A percentile compares a stretch with the other conserved stretches of the same genome.
phyloP scores from a whole-genome alignment of 2,797 vertebrate genomes.

The Halcyon leucocephala region DNA sequence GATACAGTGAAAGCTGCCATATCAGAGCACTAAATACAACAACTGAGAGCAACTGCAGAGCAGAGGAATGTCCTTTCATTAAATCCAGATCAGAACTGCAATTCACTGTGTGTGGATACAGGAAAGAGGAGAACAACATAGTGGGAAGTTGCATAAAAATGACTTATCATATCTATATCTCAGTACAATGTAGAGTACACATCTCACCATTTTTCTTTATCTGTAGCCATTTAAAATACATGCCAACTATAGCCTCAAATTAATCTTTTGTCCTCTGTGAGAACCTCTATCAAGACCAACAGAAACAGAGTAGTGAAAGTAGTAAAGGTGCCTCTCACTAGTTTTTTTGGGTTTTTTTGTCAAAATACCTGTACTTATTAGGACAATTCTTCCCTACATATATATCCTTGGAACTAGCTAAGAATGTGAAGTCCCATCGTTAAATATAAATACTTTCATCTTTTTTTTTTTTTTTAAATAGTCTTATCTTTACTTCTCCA shows the following conservation, averaged over 20 bases:
- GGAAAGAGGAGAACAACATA: not conserved
- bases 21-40: not conserved
- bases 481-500: fast-evolving
- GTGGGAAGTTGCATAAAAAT: not conserved
- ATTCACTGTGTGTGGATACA: not conserved
- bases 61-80: not conserved
- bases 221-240: not conserved
- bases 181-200: not conserved
- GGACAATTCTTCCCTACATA: not conserved
- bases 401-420: not conserved
- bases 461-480: not conserved
- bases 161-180: not conserved
- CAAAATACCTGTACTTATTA: not conserved
- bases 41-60: not conserved
- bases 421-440: not conserved
- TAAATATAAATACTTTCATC: not conserved
- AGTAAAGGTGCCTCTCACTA: not conserved
- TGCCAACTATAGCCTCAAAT: not conserved
- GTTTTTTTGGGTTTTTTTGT: not conserved
- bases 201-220: not conserved
- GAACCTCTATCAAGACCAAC: not conserved
- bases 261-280: not conserved
- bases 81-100: not conserved
- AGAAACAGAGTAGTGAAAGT: not conserved
- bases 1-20: not conserved